phyloP scores from a whole-genome alignment of 23 tunicate genomes.

The Corella eumyota region DNA sequence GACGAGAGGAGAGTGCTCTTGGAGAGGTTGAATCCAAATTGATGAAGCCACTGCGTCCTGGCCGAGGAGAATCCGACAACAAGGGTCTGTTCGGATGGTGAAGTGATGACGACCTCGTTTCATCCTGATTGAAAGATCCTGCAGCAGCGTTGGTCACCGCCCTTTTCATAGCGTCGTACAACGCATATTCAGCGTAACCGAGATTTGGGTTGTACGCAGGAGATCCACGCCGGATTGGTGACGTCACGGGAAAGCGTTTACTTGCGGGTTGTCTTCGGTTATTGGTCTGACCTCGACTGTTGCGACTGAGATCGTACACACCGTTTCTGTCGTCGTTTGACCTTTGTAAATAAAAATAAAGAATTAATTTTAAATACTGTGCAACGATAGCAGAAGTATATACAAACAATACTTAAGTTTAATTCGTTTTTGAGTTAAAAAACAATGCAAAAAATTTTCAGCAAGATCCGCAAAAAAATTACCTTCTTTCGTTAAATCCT shows the following conservation, averaged over 20 bases:
- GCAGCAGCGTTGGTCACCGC: constrained; percentile 26
- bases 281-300: not conserved
- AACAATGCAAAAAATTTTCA: too few relatives aligned
- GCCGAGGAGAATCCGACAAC: not conserved
- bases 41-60: constrained; percentile 18
- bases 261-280: not conserved
- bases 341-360: too few relatives aligned
- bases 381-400: too few relatives aligned
- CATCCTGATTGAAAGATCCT: not conserved
- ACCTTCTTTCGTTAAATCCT: too few relatives aligned
- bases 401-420: too few relatives aligned
- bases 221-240: too few relatives aligned
- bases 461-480: too few relatives aligned
- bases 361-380: too few relatives aligned
- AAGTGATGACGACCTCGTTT: not conserved
- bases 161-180: constrained; percentile 40
- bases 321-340: constrained; percentile 6
- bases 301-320: not conserved
- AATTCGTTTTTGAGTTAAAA: too few relatives aligned
- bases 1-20: not conserved
- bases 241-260: too few relatives aligned
- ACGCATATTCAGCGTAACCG: constrained; percentile 25
- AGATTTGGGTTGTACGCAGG: constrained; percentile 14
- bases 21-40: constrained; percentile 27
- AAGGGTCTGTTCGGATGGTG: not conserved